Percentiles rank a stretch among this genome's conserved stretches.
Conservation (phyloP, 1,140 invertebrate genomes). For the Drosophila suzukii region DNA sequence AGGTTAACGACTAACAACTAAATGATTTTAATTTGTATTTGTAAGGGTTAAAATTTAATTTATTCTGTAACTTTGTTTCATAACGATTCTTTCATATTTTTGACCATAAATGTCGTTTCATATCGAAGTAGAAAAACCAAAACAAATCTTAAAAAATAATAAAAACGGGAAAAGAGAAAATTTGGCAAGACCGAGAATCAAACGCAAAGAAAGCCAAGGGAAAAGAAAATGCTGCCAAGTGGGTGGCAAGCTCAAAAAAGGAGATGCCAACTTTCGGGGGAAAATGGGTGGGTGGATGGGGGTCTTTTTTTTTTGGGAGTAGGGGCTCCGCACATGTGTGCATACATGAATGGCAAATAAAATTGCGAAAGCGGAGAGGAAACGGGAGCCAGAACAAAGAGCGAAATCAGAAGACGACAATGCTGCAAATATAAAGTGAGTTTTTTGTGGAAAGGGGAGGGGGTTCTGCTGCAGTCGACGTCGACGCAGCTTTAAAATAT, state of each 20-base stretch:
- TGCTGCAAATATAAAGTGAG: slow-evolving; percentile 17
- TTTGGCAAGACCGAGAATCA: slow-evolving; percentile 4
- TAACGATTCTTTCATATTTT: slow-evolving; percentile 17
- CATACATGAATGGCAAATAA: slow-evolving; percentile 82
- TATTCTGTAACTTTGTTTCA: neutral
- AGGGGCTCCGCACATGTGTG: slow-evolving; percentile 59
- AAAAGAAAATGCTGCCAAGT: slow-evolving; percentile 37
- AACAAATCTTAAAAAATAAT: slow-evolving; percentile 65
- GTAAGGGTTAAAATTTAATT: neutral
- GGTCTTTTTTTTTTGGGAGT: neutral
- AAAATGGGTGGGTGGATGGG: neutral
- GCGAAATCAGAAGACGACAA: slow-evolving; percentile 61
- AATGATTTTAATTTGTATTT: too few species aligned
- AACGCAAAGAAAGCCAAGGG: slow-evolving; percentile 10
- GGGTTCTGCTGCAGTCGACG: slow-evolving; percentile 62
- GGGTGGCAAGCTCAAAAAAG: slow-evolving; percentile 39
- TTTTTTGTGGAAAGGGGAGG: neutral
- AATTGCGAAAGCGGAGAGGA: slow-evolving; percentile 46
- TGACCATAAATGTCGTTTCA: slow-evolving; percentile 30
- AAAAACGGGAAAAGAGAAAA: slow-evolving; percentile 21
- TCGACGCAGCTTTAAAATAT: slow-evolving; percentile 80
- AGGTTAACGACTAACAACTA: too few species aligned
- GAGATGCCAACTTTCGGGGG: slow-evolving; percentile 8
- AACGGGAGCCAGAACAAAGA: slow-evolving; percentile 60
- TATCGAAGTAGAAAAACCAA: slow-evolving; percentile 29